Base-by-base conservation (phyloP, 2,888 invertebrate genomes). In the Pandemis corylana region DNA sequence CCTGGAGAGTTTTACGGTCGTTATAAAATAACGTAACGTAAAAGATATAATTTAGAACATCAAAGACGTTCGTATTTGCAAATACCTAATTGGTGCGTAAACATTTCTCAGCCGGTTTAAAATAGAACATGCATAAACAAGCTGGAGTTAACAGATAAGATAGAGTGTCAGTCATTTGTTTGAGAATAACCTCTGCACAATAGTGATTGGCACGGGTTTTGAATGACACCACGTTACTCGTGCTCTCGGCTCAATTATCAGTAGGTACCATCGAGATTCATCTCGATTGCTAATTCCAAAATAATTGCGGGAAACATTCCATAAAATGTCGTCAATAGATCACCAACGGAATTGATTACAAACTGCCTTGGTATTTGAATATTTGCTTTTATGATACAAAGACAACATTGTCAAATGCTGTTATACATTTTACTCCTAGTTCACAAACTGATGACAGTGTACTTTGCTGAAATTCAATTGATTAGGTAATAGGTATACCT, bases 11-110 rank as follows among this genome's bases (percentile, higher is more conserved):
- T 56, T 68, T 53, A 68, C 63, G 65, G 65, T 28, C 42, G 61
- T 36, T 62, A 71, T 71, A 67, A 75, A 75, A 75, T 56, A 75
- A 62, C 53, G 53, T 46, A 44, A 66, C 28, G 44, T 42, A 12
- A 6, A 13, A 63, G 56, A 69, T 68, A 62, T 74, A 69, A 53
- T 69, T 75, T 15, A 36, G 65, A 66, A 75, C 70, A 75, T 75
- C 71, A 71, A 75, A 75, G 75, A 65, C 15, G n/a, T 28, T 15
- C 6, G 66, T 69, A 59, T 68, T 64, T 64, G 68, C 68, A 7
- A 70, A 66, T 56, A 70, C 65, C 53, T 75, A 56, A 67, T 75
- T 53, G 62, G 36, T 67, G 66, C 15, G 70, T 51, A 75, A 74
- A 75, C 75, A 71, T 62, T 70, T 69, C 59, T 56, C 63, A 44